Conservation (phyloP, 2,113 vertebrate genomes). For the Gambusia affinis region DNA sequence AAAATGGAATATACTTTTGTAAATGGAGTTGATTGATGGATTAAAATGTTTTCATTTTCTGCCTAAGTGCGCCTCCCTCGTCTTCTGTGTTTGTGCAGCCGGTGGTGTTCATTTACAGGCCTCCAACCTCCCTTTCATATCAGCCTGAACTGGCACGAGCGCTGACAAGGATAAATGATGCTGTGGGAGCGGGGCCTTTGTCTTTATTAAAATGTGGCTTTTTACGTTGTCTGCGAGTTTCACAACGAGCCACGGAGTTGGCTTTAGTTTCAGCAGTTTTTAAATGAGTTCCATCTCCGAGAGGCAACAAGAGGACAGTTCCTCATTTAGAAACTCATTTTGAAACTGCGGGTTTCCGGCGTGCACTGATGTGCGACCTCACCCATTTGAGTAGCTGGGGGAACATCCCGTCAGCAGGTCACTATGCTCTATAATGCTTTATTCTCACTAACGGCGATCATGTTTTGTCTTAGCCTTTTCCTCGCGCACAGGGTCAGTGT, state of each 20-base stretch:
- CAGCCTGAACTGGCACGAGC: constrained; percentile 45
- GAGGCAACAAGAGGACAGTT: constrained; percentile 48
- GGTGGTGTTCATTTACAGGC: constrained; percentile 58
- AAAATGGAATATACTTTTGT: constrained; percentile 85
- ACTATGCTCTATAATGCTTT: constrained; percentile 52
- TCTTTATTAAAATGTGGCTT: constrained; percentile 58
- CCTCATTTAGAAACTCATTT: constrained; percentile 66
- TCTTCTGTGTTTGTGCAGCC: constrained; percentile 46
- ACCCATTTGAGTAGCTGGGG: constrained; percentile 48
- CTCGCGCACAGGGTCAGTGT: constrained; percentile 66
- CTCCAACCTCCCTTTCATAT: constrained; percentile 39
- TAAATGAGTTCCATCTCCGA: constrained; percentile 65
- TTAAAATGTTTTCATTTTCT: constrained; percentile 78
- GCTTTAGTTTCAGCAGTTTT: constrained; percentile 32
- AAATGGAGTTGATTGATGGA: constrained; percentile 79
- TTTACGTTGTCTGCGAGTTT: constrained; percentile 47
- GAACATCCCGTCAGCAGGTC: constrained; percentile 31
- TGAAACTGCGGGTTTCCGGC: constrained; percentile 64
- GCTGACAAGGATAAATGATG: constrained; percentile 57
- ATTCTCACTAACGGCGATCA: constrained; percentile 53
- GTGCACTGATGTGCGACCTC: constrained; percentile 58
- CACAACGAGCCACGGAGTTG: constrained; percentile 41
- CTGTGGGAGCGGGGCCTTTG: constrained; percentile 42
- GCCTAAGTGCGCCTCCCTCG: constrained; percentile 55
- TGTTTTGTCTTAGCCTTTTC: constrained; percentile 66